Conservation (phyloP, 1,140 invertebrate species). For the Drosophila persimilis region DNA sequence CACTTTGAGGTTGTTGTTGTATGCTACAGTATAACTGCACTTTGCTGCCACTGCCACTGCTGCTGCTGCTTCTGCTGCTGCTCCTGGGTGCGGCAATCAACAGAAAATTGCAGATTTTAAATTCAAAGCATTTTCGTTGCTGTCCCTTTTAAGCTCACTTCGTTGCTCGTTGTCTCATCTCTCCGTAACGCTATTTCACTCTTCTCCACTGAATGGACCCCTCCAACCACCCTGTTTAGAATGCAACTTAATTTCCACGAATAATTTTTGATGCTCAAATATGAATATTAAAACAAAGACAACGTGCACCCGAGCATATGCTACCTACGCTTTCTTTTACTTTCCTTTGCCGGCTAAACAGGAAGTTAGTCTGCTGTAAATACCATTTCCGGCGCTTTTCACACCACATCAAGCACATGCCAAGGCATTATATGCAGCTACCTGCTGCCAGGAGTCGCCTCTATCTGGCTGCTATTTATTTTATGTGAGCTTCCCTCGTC, state of each 20-base stretch:
- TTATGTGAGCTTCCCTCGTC: conserved; percentile 59
- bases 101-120: conserved; percentile 82
- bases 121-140: conserved; percentile 76
- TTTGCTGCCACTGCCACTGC: conserved; percentile 32
- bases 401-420: conserved; percentile 18
- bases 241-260: conserved; percentile 73
- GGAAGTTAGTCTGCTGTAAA: conserved; percentile 47
- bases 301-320: conserved; percentile 49
- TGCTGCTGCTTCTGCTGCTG: conserved; percentile 4
- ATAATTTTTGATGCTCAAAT: conserved; percentile 79
- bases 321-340: conserved; percentile 13
- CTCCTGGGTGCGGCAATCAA: conserved; percentile 74
- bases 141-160: conserved; percentile 61
- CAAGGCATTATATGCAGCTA: conserved; percentile 34
- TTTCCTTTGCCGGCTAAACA: conserved; percentile 18
- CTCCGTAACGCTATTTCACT: not conserved
- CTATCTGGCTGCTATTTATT: conserved; percentile 49
- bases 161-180: conserved; percentile 8
- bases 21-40: conserved; percentile 59
- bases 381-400: conserved; percentile 59
- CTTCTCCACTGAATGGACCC: conserved; percentile 28
- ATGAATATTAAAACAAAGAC: conserved; percentile 80
- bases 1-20: conserved; percentile 64
- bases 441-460: conserved; percentile 28
- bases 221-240: conserved; percentile 22